These are phyloP conservation scores for Andrena cerasifolii DNA, from an alignment of 1,140 invertebrate genomes.

Conservation along the genomic window DNA sequence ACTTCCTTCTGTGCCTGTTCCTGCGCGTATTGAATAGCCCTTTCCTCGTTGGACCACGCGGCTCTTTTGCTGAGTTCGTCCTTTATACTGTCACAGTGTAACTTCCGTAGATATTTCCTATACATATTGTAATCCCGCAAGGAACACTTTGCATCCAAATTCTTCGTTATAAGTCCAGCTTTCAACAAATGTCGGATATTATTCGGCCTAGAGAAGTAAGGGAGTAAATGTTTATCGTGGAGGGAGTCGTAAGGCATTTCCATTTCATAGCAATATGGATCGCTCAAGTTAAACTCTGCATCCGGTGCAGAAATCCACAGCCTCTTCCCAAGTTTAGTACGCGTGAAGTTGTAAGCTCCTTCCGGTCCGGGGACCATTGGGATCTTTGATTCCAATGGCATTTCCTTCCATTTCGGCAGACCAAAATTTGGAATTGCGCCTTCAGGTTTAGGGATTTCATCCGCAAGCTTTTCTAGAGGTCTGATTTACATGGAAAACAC, in stretches of 20 bases:
- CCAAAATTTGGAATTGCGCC: conserved; percentile 70
- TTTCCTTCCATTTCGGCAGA: conserved; percentile 76
- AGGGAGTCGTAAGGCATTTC: conserved; percentile 73
- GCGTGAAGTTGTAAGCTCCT: conserved; percentile 69
- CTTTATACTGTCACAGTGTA: conserved; percentile 69
- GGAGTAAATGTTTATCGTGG: conserved; percentile 75
- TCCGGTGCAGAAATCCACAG: conserved; percentile 54
- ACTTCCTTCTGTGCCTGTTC: conserved; percentile 63
- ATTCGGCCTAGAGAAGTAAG: conserved; percentile 68
- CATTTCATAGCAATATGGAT: conserved; percentile 73
- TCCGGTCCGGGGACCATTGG: conserved; percentile 72
- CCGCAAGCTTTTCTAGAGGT: conserved; percentile 62
- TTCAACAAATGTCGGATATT: conserved; percentile 69
- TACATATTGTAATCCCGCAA: conserved; percentile 77
- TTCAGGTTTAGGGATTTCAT: conserved; percentile 71
- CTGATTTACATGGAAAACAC: conserved; percentile 7
- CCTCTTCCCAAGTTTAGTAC: conserved; percentile 73
- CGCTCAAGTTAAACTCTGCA: conserved; percentile 71
- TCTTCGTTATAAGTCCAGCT: conserved; percentile 71
- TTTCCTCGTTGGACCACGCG: conserved; percentile 52
- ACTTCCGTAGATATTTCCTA: conserved; percentile 73
- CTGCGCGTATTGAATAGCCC: conserved; percentile 59
- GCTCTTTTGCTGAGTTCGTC: conserved; percentile 54
- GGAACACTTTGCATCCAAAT: conserved; percentile 75
- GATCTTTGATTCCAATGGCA: conserved; percentile 77